Evolutionary conservation across 1,140 invertebrate genomes (phyloP).

Genomic region (Orchestia grillus): DNA sequence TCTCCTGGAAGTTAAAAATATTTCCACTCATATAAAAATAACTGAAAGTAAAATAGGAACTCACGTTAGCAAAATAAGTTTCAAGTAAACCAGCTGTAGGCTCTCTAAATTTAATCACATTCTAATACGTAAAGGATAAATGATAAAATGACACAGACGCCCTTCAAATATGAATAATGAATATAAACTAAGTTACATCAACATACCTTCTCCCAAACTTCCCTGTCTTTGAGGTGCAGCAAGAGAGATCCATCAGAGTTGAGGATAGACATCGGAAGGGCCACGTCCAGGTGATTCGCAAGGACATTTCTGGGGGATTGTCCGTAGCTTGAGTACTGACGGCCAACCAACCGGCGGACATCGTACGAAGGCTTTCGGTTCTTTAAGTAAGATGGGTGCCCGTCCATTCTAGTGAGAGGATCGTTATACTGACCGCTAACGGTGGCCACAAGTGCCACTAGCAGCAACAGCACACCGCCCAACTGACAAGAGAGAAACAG

Average conservation of each 20-base stretch:
- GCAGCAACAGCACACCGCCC: background rate
- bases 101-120: background rate
- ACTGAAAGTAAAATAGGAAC: background rate
- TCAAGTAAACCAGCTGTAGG: background rate
- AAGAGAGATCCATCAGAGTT: background rate
- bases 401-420: background rate
- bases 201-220: conserved; percentile 21
- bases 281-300: background rate
- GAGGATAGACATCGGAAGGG: background rate
- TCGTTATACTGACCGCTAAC: background rate
- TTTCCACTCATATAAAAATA: background rate
- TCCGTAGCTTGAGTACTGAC: background rate
- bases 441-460: background rate
- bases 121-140: background rate
- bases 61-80: background rate
- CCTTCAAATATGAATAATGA: background rate
- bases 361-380: background rate
- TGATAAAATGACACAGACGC: background rate
- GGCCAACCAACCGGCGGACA: background rate
- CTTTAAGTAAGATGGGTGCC: background rate
- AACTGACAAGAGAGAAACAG: background rate
- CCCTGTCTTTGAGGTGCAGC: conserved; percentile 11
- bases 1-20: background rate
- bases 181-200: background rate
- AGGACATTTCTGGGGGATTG: background rate